A percentile compares a stretch with the other conserved stretches of the same genome.
Conservation (phyloP, 1,140 invertebrate genomes). For the Chionoecetes opilio region DNA sequence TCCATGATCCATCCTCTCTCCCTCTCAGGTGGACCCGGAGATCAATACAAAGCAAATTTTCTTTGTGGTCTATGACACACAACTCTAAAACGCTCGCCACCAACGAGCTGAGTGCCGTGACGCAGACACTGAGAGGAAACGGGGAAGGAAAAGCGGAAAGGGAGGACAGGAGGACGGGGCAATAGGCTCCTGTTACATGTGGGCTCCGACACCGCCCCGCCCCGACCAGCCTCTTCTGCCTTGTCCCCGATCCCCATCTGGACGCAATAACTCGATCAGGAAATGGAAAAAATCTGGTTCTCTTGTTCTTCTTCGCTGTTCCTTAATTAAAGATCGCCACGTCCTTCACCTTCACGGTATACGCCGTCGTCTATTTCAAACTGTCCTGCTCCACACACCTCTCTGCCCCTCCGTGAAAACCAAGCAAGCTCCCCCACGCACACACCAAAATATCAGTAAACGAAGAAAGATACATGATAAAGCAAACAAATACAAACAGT, state of each 20-base stretch:
- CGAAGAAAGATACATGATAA: background rate
- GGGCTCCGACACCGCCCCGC: background rate
- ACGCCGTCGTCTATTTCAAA: background rate
- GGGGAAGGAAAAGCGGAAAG: background rate
- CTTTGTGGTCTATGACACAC: too few relatives aligned
- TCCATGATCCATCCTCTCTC: too few relatives aligned
- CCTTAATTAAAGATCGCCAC: too few relatives aligned
- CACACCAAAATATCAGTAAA: background rate
- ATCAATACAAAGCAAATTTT: too few relatives aligned
- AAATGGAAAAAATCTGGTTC: background rate
- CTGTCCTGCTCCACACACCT: background rate
- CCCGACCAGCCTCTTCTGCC: background rate
- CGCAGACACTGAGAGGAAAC: background rate
- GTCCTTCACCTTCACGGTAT: background rate
- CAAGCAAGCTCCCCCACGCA: background rate
- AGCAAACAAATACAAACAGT: background rate
- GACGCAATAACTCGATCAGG: too few relatives aligned
- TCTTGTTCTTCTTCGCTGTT: background rate
- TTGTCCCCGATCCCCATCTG: background rate
- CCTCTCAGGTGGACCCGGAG: too few relatives aligned
- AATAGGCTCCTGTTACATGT: background rate
- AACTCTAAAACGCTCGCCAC: background rate
- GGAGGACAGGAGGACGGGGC: background rate
- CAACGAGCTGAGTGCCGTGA: background rate
- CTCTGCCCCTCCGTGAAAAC: background rate